Evolutionary conservation across 2,888 invertebrate genomes (phyloP), one percentile per base, ranked within the genome.

Genomic region (Xestia rhomboidea): DNA sequence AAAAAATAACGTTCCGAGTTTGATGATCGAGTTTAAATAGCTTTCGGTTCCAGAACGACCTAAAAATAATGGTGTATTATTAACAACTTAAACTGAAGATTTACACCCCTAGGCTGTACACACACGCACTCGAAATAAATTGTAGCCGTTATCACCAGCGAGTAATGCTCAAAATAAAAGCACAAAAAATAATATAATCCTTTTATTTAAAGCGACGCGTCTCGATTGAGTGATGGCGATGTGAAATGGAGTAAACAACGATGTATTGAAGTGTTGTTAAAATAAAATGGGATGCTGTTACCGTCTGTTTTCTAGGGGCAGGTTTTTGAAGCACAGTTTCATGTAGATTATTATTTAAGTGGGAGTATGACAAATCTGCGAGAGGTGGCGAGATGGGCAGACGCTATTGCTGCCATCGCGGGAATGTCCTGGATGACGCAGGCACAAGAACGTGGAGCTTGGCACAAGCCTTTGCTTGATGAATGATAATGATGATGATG

Each of bases 121-220:
- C 57, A 81, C 70, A 68, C 70, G 70, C 75, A 70, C 34, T 74
- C 74, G n/a, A 66, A 77, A 85, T 70, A 85, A 84, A 84, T 85
- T 54, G 69, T 4, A 21, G 8, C 72, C 51, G 18, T 76, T 85
- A 67, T 74, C 82, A 77, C 60, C 27, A 8, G 34, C 62, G 62
- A 74, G 30, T 34, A 51, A 73, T 30, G 71, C 10, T 68, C 38
- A 77, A 74, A 77, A 85, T 66, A 74, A 82, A 82, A 71, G 67
- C 21, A 54, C 11, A 66, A 57, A 77, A 85, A 73, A 73, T 13
- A 63, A 63, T 60, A n/a, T 82, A 77, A 77, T 62, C 51, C 69
- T 70, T 84, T 84, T 78, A 73, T 85, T 83, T 77, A 21, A 71
- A 77, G 60, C 68, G 46, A 51, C 10, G 54, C 44, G 72, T 60